Base-by-base conservation (phyloP, 2,888 invertebrate genomes). In the Chrysomela aeneicollis region DNA sequence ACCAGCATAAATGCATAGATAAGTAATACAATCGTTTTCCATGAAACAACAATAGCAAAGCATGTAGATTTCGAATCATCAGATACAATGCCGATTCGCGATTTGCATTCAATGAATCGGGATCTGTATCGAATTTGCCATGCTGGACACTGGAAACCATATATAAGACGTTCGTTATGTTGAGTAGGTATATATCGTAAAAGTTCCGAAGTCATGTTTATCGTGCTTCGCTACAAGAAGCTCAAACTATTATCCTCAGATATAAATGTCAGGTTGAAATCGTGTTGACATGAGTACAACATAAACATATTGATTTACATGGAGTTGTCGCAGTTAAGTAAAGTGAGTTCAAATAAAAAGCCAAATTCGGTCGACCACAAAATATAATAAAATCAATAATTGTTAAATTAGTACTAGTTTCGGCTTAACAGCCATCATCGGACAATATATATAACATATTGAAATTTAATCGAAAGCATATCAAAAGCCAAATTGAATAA, bases 251-350 rank as follows among this genome's bases (percentile, higher is more conserved):
- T 53, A 59, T 61, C 58, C 49, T 52, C 53, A 47, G 35, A 12
- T 65, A 58, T 53, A 60, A 61, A 49, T 65, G 65, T 65, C 65
- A 65, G 58, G 65, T 61, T 65, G 57, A 61, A 61, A 61, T 65
- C 61, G 61, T 65, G 53, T 58, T 37, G 21, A 30, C 53, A 61
- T 58, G 54, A 58, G 22, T 37, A 62, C 55, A 37, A 55, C 50
- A 50, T 42, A 42, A 57, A 47, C 47, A 3, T 37, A 18, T 51
- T 26, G 26, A n/a, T n/a, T n/a, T n/a, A n/a, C n/a, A n/a, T n/a
- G n/a, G n/a, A n/a, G n/a, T n/a, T n/a, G n/a, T n/a, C n/a, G n/a
- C n/a, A n/a, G n/a, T n/a, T n/a, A n/a, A n/a, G n/a, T n/a, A n/a
- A n/a, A n/a, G n/a, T n/a, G n/a, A n/a, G n/a, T n/a, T n/a, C n/a